phyloP scores from a whole-genome alignment of 1,140 invertebrate genomes.

The Drosophila bocki region DNA sequence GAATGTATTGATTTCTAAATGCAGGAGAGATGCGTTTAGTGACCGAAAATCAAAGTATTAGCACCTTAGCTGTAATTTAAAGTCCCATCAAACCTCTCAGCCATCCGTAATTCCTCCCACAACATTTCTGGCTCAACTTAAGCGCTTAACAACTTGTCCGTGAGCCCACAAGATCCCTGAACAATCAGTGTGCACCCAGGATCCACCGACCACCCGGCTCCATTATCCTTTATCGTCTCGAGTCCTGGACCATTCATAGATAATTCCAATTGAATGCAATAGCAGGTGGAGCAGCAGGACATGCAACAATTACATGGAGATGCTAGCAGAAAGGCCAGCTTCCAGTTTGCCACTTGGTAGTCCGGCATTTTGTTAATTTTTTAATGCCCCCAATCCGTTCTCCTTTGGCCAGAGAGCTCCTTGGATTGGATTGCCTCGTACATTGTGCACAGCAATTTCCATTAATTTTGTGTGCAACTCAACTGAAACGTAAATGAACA shows the following conservation, averaged over 20 bases:
- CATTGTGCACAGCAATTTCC: slow-evolving; percentile 65
- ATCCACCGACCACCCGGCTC: neutral
- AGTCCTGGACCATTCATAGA: slow-evolving; percentile 39
- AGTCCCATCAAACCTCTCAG: slow-evolving; percentile 5
- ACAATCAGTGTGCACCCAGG: slow-evolving; percentile 29
- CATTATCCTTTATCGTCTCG: slow-evolving; percentile 22
- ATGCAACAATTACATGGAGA: slow-evolving; percentile 43
- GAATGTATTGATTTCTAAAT: slow-evolving; percentile 3
- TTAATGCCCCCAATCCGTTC: slow-evolving; percentile 36
- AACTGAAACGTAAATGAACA: slow-evolving; percentile 76
- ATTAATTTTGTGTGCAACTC: slow-evolving; percentile 77
- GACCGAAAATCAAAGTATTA: slow-evolving; percentile 4
- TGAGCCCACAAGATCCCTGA: slow-evolving; percentile 34
- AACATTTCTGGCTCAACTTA: slow-evolving; percentile 18
- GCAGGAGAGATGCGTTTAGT: neutral
- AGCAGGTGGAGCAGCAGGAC: slow-evolving; percentile 19
- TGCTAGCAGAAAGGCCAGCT: neutral
- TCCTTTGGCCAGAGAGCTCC: slow-evolving; percentile 8
- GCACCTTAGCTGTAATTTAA: slow-evolving; percentile 27
- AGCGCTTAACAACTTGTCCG: slow-evolving; percentile 46
- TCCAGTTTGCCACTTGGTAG: slow-evolving; percentile 39
- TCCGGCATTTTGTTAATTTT: slow-evolving; percentile 53
- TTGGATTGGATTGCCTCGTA: slow-evolving; percentile 32
- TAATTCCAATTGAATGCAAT: slow-evolving; percentile 57
- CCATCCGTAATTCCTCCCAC: slow-evolving; percentile 9